Evolutionary conservation across 30 jellyfish, hydroid and myxozoan genomes (phyloP), one percentile per base, ranked within the genome.

Genomic region (Turritopsis rubra): DNA sequence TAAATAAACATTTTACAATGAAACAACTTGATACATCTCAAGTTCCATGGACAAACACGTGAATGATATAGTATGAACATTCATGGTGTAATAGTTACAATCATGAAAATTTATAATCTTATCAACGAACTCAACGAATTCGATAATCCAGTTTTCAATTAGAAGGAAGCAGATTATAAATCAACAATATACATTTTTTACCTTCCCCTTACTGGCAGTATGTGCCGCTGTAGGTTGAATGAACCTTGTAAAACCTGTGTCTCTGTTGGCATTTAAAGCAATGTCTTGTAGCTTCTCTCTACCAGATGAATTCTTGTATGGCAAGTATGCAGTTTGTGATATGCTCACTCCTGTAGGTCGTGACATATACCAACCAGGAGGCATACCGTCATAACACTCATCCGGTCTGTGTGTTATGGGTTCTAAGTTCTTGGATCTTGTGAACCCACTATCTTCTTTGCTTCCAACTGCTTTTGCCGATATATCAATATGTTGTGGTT

Each of bases 191-290:
- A n/a, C n/a, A n/a, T n/a, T n/a, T n/a, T 25, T n/a, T 74, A 74
- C 82, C 65, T 74, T 26, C 18, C 65, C 65, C 8, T 74, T 74
- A 16, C 8, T 21, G 13, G 82, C 82, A 74, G 82, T 74, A 1
- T 74, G 85, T 29, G 86, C 96, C 21, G 87, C 96, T 30, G 72
- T 88, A 29, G 96, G 96, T 25, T 83, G 79, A 28, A 88, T 88
- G 28, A 76, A 89, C 21, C 93, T 84, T 54, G 96, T 88, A 83
- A 82, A 88, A 23, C 96, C 96, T 13, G 89, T 78, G 25, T 84
- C 92, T 53, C 93, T 26, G 76, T 88, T 85, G 21, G 96, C 86
- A 28, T 86, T 81, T 41, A 41, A 65, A 21, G 92, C 79, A 8
- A 74, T 24, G 82, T 52, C 82, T 24, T 29, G 54, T 0, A 74